Evolutionary conservation across 53 echinoderm and acorn worm species (phyloP), one percentile per base, ranked within the genome.

Genomic region (Holothuria leucospilota): DNA sequence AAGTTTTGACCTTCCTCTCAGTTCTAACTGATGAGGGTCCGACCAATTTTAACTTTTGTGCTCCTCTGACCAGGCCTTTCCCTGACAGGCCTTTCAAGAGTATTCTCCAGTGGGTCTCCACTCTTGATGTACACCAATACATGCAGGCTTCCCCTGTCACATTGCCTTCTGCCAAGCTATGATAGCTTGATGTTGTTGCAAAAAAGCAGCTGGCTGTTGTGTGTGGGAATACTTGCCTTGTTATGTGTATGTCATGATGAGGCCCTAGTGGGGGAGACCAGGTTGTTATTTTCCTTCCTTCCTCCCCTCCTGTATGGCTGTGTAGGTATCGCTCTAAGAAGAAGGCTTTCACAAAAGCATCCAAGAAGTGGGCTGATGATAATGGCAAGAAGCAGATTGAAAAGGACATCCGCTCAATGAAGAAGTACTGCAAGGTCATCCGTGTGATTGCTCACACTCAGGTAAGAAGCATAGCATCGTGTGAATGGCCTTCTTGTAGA

Each of bases 301-400:
- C n/a, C 39, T 41, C 39, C 61, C 62, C 40, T 59, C 21, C 29
- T 29, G 20, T 81, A 59, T 77, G 81, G 84, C 66, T 71, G 84
- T 85, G 18, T 87, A 99, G 99, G 99, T 99, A 99, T 82, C 93
- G 99, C 77, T 90, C 99, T 82, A 99, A 99, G 95, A 99, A 99
- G 95, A 99, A 99, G 99, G 99, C 99, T 42, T 99, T 99, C 88
- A 99, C 95, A 88, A 99, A 95, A 87, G 86, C 99, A 29, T 99
- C 95, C 77, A 99, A 99, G 95, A 99, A 99, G 90, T 99, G 99
- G 99, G 99, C 95, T 2, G 99, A 99, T 85, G 99, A 99, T n/a
- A 86, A 86, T 42, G 99, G 99, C 74, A 95, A 95, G 82, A 89
- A 90, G 77, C 93, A 88, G 85, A 99, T 99, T 41, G 99, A 95